Conservation (phyloP, 2,113 vertebrate species). For the Lamprologus ornatipinnis region DNA sequence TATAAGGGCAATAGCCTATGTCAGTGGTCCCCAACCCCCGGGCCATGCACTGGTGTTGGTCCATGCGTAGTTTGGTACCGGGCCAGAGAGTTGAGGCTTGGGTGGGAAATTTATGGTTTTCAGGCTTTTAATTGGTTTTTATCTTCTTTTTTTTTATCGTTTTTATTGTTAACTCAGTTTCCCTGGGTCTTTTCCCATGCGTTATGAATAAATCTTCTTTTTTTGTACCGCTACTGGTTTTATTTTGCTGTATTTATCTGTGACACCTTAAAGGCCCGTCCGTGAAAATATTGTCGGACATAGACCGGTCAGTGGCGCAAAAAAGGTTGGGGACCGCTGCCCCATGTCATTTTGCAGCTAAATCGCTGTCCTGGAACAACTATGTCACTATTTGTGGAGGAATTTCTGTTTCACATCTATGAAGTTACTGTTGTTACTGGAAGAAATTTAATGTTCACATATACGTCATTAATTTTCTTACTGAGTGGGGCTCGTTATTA, state of each 20-base stretch:
- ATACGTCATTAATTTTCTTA: not conserved
- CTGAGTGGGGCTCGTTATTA: not conserved
- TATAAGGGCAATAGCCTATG: not conserved
- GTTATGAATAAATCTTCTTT: not conserved
- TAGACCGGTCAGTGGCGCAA: not conserved
- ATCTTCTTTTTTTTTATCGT: not conserved
- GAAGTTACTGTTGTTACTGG: not conserved
- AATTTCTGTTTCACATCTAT: not conserved
- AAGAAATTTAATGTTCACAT: not conserved
- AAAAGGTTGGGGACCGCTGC: not conserved
- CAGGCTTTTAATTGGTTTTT: not conserved
- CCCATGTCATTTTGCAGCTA: not conserved
- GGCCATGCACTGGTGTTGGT: not conserved
- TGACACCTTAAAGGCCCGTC: not conserved
- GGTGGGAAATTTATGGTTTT: not conserved
- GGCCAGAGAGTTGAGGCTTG: not conserved
- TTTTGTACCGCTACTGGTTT: not conserved
- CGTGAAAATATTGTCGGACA: not conserved
- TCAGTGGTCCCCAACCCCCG: not conserved
- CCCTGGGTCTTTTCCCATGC: not conserved
- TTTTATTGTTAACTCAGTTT: not conserved
- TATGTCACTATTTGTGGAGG: not conserved
- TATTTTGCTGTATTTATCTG: not conserved
- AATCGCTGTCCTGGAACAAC: not conserved
- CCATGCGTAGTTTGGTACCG: not conserved